Percentiles rank a stretch among this genome's conserved stretches.
These are phyloP conservation scores for Pseudorhiza aurosa DNA, from an alignment of 30 jellyfish, hydroid and myxozoan species.

Conservation along the genomic window DNA sequence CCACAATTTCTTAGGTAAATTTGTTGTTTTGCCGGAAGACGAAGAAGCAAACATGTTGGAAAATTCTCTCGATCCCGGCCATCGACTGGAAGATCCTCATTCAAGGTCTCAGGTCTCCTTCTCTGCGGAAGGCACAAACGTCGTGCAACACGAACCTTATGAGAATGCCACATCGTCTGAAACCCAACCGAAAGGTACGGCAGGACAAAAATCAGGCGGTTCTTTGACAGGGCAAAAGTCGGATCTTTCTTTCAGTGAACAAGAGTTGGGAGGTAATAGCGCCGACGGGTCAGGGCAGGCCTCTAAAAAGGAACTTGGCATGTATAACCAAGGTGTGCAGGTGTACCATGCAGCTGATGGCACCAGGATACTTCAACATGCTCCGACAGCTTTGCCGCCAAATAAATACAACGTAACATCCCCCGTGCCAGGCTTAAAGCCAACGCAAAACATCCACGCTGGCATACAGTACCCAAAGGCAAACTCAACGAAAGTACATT, in stretches of 20 bases:
- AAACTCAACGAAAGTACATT: slow-evolving; percentile 48
- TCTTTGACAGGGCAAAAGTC: not conserved
- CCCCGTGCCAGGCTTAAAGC: slow-evolving; percentile 48
- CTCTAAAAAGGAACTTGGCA: too few species aligned
- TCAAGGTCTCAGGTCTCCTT: slow-evolving; percentile 47
- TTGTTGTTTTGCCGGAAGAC: slow-evolving; percentile 72
- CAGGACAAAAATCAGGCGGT: slow-evolving; percentile 2
- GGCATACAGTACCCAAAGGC: slow-evolving; percentile 69
- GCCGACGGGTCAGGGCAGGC: not conserved
- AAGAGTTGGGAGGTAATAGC: not conserved
- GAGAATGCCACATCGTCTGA: slow-evolving; percentile 2
- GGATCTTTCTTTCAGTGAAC: not conserved
- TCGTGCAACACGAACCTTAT: slow-evolving; percentile 40
- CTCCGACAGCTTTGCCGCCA: slow-evolving; percentile 59
- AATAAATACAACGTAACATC: slow-evolving; percentile 38
- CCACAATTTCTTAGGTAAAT: slow-evolving; percentile 69
- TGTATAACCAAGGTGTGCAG: slow-evolving; percentile 47
- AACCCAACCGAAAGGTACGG: not conserved
- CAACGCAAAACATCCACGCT: slow-evolving; percentile 18
- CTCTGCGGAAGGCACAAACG: slow-evolving; percentile 54
- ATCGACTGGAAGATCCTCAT: slow-evolving; percentile 58
- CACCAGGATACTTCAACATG: slow-evolving; percentile 69
- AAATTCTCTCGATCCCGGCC: slow-evolving; percentile 43
- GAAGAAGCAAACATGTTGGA: slow-evolving; percentile 62
- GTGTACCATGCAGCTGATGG: slow-evolving; percentile 73